Evolutionary conservation across 2,113 vertebrate genomes (phyloP).

Genomic region (Donacobius atricapilla): DNA sequence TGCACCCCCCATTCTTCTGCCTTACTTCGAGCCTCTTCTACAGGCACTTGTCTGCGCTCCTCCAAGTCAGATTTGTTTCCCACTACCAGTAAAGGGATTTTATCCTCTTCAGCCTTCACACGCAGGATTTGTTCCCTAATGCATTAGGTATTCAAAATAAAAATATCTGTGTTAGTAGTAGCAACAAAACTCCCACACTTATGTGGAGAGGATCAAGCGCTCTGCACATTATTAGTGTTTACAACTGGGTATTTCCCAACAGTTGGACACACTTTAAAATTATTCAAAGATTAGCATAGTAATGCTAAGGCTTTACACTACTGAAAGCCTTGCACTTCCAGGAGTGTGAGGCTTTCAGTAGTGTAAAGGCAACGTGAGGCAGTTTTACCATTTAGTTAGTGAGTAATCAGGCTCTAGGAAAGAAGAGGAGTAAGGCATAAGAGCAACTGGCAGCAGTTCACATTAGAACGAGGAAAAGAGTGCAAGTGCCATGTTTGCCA

Average conservation of each 20-base stretch:
- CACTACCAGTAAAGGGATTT: constrained; percentile 89
- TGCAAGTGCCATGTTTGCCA: background rate
- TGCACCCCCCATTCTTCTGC: constrained; percentile 91
- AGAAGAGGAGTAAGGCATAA: background rate
- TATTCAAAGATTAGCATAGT: background rate
- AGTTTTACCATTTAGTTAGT: background rate
- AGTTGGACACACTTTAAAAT: background rate
- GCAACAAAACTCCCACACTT: background rate
- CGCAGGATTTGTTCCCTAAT: constrained; percentile 94
- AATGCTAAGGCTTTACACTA: background rate
- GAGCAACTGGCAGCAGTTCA: background rate
- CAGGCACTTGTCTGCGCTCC: constrained; percentile 87
- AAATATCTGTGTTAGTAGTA: background rate
- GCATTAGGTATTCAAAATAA: background rate
- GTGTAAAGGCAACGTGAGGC: too few species aligned
- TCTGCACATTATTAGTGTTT: background rate
- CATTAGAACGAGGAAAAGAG: background rate
- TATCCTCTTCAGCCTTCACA: constrained; percentile 93
- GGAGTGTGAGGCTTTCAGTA: too few species aligned
- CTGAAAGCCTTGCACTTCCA: background rate
- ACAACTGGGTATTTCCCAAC: background rate
- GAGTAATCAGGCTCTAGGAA: background rate
- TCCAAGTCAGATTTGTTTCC: constrained; percentile 97
- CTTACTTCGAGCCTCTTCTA: constrained; percentile 83
- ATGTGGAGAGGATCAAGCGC: background rate